Evolutionary conservation across 2,888 invertebrate genomes (phyloP).

Genomic region (Stenodema calcarata): DNA sequence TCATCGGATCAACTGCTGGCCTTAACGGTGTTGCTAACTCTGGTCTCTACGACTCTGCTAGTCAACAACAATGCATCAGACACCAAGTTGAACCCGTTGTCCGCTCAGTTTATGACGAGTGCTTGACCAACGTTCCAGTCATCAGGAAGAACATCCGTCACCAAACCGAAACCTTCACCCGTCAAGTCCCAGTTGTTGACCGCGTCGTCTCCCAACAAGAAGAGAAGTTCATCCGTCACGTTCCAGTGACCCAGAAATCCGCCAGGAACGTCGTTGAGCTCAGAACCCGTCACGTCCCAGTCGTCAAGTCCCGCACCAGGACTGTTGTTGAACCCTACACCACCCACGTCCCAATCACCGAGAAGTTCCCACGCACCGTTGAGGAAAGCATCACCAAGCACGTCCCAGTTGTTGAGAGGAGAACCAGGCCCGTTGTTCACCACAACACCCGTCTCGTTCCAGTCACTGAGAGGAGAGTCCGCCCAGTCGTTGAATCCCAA

Average conservation of each 20-base stretch:
- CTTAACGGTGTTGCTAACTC: neutral
- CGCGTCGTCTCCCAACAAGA: constrained; percentile 49
- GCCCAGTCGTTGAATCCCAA: constrained; percentile 48
- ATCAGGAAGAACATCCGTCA: constrained; percentile 49
- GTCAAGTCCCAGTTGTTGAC: constrained; percentile 52
- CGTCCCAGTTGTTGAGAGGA: constrained; percentile 51
- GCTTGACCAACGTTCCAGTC: constrained; percentile 53
- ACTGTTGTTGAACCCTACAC: constrained; percentile 53
- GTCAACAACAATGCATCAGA: constrained; percentile 33
- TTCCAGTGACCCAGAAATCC: constrained; percentile 50
- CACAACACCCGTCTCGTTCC: constrained; percentile 47
- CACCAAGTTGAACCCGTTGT: constrained; percentile 48
- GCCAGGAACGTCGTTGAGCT: constrained; percentile 47
- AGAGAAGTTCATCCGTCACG: constrained; percentile 52
- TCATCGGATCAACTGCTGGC: neutral
- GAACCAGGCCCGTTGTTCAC: constrained; percentile 47
- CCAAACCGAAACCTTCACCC: constrained; percentile 48
- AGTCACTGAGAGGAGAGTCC: constrained; percentile 47
- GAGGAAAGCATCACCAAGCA: constrained; percentile 48
- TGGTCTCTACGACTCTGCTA: neutral
- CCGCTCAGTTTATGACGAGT: constrained; percentile 53
- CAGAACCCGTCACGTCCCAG: constrained; percentile 51
- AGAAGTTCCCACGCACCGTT: constrained; percentile 47
- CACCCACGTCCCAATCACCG: constrained; percentile 53
- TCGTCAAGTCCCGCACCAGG: constrained; percentile 49